Evolutionary conservation across 2,113 vertebrate genomes (phyloP), one percentile per base, ranked within the genome.

Genomic region (Haemorhous mexicanus): DNA sequence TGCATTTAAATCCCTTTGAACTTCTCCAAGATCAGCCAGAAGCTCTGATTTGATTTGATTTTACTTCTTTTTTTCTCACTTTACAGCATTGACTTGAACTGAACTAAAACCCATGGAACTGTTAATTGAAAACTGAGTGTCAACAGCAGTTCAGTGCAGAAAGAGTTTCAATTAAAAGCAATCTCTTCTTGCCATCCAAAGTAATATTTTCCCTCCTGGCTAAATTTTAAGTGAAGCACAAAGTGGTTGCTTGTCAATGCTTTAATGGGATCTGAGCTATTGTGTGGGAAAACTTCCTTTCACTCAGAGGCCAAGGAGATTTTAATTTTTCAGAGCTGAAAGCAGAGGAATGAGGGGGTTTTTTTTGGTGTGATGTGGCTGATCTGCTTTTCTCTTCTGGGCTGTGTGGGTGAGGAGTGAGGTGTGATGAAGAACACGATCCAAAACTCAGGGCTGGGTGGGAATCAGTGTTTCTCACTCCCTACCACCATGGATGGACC

Each of bases 151-250:
- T 96, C 90, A 77, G 63, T 0, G 2, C 70, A 86, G 90, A 77
- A 92, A 61, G 80, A 87, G 77, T 82, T 93, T 70, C 91, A 92
- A 94, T 93, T 94, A 89, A 87, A 90, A 93, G 82, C 93, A 90
- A 87, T 95, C 84, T 95, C 68, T 80, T 84, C 74, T 85, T 94
- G 68, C 85, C 56, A 86, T 68, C 68, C 11, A 0, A 87, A 94
- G 83, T 62, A 93, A 76, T 84, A 69, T 95, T 95, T 97, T 92
- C 87, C 83, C 93, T 94, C 90, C 88, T 67, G 66, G 95, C 95
- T 84, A 94, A 94, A 96, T 95, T 82, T 95, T 78, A 95, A 96
- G 87, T 41, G 90, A 94, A 94, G 72, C 79, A 93, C 87, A 93
- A 95, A 95, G 94, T 78, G 70, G 70, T 56, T 93, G 90, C 93